Evolutionary conservation across 2,888 invertebrate genomes (phyloP).

Genomic region (Tinea pellionella): DNA sequence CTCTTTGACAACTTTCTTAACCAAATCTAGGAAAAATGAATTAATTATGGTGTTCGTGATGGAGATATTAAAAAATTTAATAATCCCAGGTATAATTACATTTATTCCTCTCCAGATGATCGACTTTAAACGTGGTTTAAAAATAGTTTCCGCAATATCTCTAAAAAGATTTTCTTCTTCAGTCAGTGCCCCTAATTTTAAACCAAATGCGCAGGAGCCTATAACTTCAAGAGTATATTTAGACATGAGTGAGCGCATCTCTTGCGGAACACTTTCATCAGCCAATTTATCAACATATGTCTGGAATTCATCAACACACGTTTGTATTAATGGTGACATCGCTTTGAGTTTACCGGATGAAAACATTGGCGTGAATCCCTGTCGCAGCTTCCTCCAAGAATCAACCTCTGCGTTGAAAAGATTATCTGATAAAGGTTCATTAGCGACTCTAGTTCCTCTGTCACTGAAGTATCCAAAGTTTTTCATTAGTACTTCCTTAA

Average conservation of each 20-base stretch:
- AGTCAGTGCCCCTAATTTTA: slow-evolving; percentile 12
- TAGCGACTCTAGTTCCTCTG: slow-evolving; percentile 10
- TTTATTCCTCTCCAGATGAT: neutral
- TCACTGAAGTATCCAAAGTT: slow-evolving; percentile 13
- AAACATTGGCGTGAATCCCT: slow-evolving; percentile 14
- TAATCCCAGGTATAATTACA: slow-evolving; percentile 11
- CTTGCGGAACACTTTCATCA: slow-evolving; percentile 3
- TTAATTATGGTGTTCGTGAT: neutral
- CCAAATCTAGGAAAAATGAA: slow-evolving; percentile 10
- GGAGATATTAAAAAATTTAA: neutral
- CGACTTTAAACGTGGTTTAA: neutral
- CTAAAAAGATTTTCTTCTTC: slow-evolving; percentile 11
- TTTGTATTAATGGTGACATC: slow-evolving; percentile 15
- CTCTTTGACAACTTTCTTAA: slow-evolving; percentile 4
- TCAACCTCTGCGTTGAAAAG: slow-evolving; percentile 15
- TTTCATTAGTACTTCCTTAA: slow-evolving; percentile 14
- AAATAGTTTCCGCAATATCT: slow-evolving; percentile 7
- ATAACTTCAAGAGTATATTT: slow-evolving; percentile 15
- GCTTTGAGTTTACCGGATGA: slow-evolving; percentile 15
- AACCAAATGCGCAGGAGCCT: slow-evolving; percentile 15
- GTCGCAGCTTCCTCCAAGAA: slow-evolving; percentile 14
- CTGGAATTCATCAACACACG: slow-evolving; percentile 13
- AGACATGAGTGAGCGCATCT: slow-evolving; percentile 11
- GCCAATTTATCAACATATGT: slow-evolving; percentile 9
- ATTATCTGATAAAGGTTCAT: slow-evolving; percentile 13